phyloP scores from a whole-genome alignment of 2,888 invertebrate species.

The Spodoptera littoralis region DNA sequence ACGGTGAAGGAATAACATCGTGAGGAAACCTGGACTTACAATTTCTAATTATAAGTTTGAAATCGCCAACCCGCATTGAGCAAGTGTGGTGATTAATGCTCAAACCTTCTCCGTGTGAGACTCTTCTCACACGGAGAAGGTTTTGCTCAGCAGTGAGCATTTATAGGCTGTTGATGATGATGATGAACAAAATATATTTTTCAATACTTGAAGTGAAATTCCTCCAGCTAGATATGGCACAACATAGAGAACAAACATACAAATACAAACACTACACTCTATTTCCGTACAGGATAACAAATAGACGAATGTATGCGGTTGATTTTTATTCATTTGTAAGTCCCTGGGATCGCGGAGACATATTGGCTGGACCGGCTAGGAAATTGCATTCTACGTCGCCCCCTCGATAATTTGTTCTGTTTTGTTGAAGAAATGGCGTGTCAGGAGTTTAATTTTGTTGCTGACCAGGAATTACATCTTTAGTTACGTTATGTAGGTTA shows the following conservation, averaged over 20 bases:
- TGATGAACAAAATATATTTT: no score
- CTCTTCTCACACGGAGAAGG: no score
- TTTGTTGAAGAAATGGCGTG: conserved; percentile 19
- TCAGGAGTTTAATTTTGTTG: conserved; percentile 24
- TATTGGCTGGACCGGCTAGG: conserved; percentile 67
- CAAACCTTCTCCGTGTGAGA: no score
- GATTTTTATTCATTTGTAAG: conserved; percentile 73
- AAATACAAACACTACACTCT: conserved; percentile 8
- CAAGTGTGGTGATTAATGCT: no score
- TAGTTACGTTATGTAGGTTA: not conserved
- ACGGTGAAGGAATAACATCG: no score
- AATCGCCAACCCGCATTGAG: no score
- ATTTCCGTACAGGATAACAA: conserved; percentile 48
- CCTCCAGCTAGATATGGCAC: no score
- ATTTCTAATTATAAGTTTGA: no score
- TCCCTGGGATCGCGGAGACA: conserved; percentile 62
- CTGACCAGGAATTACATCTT: conserved; percentile 5
- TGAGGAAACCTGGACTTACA: no score
- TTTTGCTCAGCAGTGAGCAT: no score
- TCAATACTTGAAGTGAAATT: no score
- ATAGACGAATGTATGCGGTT: conserved; percentile 61
- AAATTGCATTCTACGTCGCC: conserved; percentile 70
- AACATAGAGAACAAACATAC: not conserved
- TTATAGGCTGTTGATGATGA: no score
- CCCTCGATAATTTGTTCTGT: conserved; percentile 63